Evolutionary conservation across 2,888 invertebrate species (phyloP).

Genomic region (Teleiodes luculella): DNA sequence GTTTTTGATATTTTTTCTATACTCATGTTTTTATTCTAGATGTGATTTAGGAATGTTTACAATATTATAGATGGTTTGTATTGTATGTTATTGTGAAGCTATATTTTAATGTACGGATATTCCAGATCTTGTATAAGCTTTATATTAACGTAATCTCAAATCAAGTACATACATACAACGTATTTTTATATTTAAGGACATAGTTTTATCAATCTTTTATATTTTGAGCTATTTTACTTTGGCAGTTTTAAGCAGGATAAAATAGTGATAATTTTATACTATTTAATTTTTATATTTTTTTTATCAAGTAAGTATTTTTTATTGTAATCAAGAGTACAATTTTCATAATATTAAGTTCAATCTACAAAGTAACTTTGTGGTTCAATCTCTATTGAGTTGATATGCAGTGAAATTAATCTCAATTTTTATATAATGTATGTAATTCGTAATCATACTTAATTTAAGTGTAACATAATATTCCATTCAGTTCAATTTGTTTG

Average conservation of each 20-base stretch:
- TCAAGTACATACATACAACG: neutral
- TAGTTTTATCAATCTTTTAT: too few relatives aligned
- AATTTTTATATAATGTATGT: too few relatives aligned
- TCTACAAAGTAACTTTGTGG: too few relatives aligned
- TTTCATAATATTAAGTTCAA: neutral
- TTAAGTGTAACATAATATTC: too few relatives aligned
- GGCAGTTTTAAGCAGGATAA: neutral
- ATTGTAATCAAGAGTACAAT: neutral
- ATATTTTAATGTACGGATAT: neutral
- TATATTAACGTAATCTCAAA: neutral
- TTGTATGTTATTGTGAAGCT: conserved; percentile 1
- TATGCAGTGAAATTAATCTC: too few relatives aligned
- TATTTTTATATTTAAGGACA: too few relatives aligned
- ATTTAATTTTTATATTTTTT: neutral
- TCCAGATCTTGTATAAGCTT: neutral
- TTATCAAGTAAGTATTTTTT: neutral
- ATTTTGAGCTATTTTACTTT: neutral
- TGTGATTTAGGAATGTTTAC: conserved; percentile 19
- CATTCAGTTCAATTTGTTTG: too few relatives aligned
- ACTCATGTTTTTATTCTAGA: conserved; percentile 17
- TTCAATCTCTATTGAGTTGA: too few relatives aligned
- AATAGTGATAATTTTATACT: neutral
- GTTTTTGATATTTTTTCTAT: conserved; percentile 20
- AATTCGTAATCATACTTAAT: too few relatives aligned
- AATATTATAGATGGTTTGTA: neutral